Evolutionary conservation across 2,797 vertebrate genomes (phyloP).

Genomic region (Hemitrygon akajei): DNA sequence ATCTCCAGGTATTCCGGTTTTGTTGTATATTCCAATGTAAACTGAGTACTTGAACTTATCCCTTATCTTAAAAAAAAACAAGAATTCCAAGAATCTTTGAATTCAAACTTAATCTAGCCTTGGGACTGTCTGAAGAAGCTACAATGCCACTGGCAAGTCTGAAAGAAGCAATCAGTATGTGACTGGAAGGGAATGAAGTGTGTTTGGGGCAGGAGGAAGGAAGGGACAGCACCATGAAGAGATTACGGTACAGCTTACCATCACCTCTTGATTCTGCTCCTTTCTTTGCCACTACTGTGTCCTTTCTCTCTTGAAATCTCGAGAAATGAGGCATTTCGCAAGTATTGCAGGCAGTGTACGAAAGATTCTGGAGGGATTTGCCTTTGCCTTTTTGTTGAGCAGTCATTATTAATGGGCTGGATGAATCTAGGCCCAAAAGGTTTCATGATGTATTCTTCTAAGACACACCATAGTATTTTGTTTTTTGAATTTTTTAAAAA

Average conservation of each 20-base stretch:
- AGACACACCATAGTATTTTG: background rate
- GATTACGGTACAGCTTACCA: background rate
- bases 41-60: no score
- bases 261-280: no score
- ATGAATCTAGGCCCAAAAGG: background rate
- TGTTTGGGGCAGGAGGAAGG: background rate
- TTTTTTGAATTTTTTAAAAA: background rate
- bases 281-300: background rate
- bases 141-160: background rate
- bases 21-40: no score
- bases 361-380: background rate
- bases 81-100: no score
- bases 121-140: background rate
- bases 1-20: no score
- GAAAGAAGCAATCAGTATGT: background rate
- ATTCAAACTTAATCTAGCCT: background rate
- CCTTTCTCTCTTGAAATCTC: background rate
- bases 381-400: background rate
- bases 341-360: background rate
- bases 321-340: background rate
- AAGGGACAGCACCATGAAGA: background rate
- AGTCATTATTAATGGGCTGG: background rate
- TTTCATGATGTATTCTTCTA: background rate
- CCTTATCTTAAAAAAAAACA: no score
- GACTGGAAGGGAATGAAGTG: background rate